Percentiles rank a stretch among this genome's conserved stretches.
phyloP scores from a whole-genome alignment of 2,797 vertebrate species.

The Halcyon smyrnensis region DNA sequence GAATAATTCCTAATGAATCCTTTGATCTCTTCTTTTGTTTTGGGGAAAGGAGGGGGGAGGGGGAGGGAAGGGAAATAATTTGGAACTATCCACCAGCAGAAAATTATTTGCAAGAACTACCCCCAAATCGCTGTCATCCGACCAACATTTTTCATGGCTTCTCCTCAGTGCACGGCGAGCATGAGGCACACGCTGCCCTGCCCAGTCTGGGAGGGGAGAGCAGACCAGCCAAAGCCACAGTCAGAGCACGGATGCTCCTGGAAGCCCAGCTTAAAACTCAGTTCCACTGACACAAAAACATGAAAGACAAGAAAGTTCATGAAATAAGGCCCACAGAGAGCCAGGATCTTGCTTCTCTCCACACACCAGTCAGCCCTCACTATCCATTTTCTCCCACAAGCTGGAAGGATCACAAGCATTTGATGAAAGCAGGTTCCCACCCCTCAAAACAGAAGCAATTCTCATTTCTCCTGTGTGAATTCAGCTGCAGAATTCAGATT shows the following conservation, averaged over 20 bases:
- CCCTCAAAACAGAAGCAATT: not conserved
- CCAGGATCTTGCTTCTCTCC: not conserved
- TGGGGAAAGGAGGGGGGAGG: not conserved
- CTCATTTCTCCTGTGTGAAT: not conserved
- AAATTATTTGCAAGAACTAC: slow-evolving; percentile 26
- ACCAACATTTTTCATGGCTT: slow-evolving; percentile 1
- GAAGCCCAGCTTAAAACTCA: not conserved
- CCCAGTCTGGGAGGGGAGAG: not conserved
- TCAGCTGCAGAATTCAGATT: not conserved
- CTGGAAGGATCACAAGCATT: not conserved
- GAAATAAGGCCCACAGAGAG: not conserved
- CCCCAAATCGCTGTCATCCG: not conserved
- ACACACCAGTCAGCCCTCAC: not conserved
- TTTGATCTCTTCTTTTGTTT: slow-evolving; percentile 74
- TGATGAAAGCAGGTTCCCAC: not conserved
- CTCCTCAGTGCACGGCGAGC: not conserved
- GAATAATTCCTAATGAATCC: slow-evolving; percentile 73
- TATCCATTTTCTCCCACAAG: not conserved
- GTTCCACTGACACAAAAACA: not conserved
- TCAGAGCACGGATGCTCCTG: not conserved
- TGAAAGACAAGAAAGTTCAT: not conserved
- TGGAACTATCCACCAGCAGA: slow-evolving; percentile 52
- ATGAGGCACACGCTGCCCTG: not conserved
- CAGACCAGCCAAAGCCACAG: not conserved
- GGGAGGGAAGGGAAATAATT: slow-evolving; percentile 31